phyloP scores from a whole-genome alignment of 1,140 invertebrate genomes.

The Reticulitermes speratus region DNA sequence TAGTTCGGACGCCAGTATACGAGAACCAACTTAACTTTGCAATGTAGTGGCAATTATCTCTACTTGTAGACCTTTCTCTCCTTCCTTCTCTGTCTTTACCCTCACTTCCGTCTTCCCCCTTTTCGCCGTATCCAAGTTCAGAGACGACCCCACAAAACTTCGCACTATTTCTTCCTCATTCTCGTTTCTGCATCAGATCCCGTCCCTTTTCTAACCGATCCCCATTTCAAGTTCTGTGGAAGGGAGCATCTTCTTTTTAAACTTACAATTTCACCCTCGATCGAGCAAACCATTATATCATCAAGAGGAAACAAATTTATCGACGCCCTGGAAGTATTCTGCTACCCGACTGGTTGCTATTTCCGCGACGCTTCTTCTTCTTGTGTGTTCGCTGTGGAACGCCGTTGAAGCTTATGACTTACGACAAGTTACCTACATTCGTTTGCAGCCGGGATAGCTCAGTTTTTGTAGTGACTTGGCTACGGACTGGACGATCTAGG shows the following conservation, averaged over 20 bases:
- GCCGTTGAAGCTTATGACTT: too few species aligned
- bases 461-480: too few species aligned
- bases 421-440: too few species aligned
- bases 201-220: background rate
- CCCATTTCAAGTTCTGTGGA: conserved; percentile 24
- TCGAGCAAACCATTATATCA: conserved; percentile 18
- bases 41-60: conserved; percentile 13
- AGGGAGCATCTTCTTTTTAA: conserved; percentile 31
- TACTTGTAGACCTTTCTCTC: background rate
- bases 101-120: background rate
- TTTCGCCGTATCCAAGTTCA: background rate
- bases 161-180: background rate
- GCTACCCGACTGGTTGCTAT: background rate
- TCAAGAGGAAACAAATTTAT: conserved; percentile 17
- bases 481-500: too few species aligned
- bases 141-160: background rate
- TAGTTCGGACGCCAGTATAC: background rate
- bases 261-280: conserved; percentile 15
- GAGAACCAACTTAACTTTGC: conserved; percentile 1
- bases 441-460: too few species aligned
- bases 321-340: background rate
- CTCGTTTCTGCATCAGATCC: background rate
- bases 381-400: too few species aligned
- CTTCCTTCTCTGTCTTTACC: too few species aligned
- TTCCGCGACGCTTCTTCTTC: background rate